Evolutionary conservation across 2,888 invertebrate genomes (phyloP).

Genomic region (Carpatolechia fugitivella): DNA sequence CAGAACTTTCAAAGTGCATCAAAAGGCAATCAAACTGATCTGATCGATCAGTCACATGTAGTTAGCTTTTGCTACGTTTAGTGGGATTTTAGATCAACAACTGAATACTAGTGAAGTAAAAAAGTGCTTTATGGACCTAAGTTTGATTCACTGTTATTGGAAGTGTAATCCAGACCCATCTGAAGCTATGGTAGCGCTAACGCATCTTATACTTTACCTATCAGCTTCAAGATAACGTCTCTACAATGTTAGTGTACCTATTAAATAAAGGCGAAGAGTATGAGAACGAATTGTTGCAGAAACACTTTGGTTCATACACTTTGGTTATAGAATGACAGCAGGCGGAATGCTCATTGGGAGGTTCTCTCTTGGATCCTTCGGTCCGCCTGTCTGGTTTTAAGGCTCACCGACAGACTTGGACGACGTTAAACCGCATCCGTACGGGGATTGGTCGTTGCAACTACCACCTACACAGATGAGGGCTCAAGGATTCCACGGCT

Average conservation of each 20-base stretch:
- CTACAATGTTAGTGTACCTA: slow-evolving; percentile 38
- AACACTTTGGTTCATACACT: too few relatives aligned
- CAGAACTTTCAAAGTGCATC: slow-evolving; percentile 21
- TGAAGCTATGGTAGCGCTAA: slow-evolving; percentile 31
- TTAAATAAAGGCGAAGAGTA: slow-evolving; percentile 9
- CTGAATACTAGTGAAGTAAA: background rate
- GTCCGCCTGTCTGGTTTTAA: too few relatives aligned
- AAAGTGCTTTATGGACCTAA: background rate
- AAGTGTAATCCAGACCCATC: slow-evolving; percentile 29
- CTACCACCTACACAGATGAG: too few relatives aligned
- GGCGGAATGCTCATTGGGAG: too few relatives aligned
- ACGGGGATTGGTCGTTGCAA: too few relatives aligned
- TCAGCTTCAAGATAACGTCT: slow-evolving; percentile 40
- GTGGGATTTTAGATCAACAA: background rate
- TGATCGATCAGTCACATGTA: slow-evolving; percentile 20
- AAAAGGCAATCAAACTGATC: slow-evolving; percentile 22
- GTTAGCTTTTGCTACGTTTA: background rate
- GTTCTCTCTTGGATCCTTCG: too few relatives aligned
- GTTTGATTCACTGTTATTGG: slow-evolving; percentile 39
- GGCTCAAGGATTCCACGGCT: too few relatives aligned
- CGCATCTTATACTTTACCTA: slow-evolving; percentile 37
- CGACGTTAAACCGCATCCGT: too few relatives aligned
- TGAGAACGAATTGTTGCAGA: slow-evolving; percentile 24
- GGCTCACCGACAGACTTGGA: too few relatives aligned
- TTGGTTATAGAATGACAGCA: too few relatives aligned